Evolutionary conservation across 2,888 invertebrate species (phyloP), one percentile per base, ranked within the genome.

Genomic region (Himalopsyche japonica): DNA sequence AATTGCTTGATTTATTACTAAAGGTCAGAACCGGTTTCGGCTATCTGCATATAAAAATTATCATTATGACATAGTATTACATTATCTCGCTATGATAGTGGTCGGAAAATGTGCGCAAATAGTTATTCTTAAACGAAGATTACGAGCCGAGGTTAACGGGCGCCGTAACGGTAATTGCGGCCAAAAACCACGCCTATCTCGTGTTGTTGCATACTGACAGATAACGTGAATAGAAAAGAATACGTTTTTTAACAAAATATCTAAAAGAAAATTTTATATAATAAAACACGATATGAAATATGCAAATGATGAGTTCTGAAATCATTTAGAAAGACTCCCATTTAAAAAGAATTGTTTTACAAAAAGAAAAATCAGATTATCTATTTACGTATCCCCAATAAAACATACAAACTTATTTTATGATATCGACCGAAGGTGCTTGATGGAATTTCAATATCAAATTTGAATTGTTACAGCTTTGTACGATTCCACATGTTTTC

Each of bases 161-260:
- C 70, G 70, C 12, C 70, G 27, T 70, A 70, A 30, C 70, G 27
- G 70, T 70, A 70, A 70, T 70, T 15, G 70, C 70, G 70, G 70
- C 70, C 80, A 80, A 83, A 83, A 83, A 83, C 83, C 83, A 83
- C 83, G 83, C 83, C 83, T 80, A 83, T 83, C 83, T 77, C 83
- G 48, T 83, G 83, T 83, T 83, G 76, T 76, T 80, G 83, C 83
- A 83, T 83, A 83, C 70, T 70, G 70, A 80, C 83, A 83, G 83
- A 80, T 80, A 70, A 30, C 70, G 70, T 30, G 27, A 76, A 83
- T 83, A 49, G 77, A 76, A 76, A 80, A 49, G 80, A 34, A 70
- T 79, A 82, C n/a, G 6, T 82, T 18, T 48, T 47, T 77, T 77
- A 57, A 32, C 32, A n/a, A 20, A 43, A 43, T 80, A 80, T 80